Conservation (phyloP, 2,888 invertebrate genomes). For the Sthenelais limicola region DNA sequence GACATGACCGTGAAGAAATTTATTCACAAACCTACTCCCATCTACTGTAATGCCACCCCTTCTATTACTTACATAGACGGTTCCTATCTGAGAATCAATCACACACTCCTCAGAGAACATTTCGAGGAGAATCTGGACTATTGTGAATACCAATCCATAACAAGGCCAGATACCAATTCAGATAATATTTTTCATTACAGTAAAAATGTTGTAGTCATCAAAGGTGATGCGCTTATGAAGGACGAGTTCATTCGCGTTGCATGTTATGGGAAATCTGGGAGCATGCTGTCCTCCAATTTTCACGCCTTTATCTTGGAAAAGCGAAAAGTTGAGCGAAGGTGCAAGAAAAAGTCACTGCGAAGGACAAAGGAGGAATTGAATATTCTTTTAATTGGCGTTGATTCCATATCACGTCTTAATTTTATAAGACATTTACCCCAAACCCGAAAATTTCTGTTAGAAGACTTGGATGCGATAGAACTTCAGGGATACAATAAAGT, state of each 20-base stretch:
- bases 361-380: conserved; percentile 74
- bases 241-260: conserved; percentile 63
- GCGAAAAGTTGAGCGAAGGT: conserved; percentile 44
- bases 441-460: conserved; percentile 76
- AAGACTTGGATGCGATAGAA: conserved; percentile 81
- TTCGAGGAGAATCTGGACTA: conserved; percentile 56
- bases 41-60: conserved; percentile 54
- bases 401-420: conserved; percentile 88
- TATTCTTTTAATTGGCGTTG: conserved; percentile 86
- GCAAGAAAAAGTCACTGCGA: conserved; percentile 28
- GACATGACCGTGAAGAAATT: conserved; percentile 56
- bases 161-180: conserved; percentile 50
- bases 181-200: conserved; percentile 52
- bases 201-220: conserved; percentile 45
- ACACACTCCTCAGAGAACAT: conserved; percentile 52
- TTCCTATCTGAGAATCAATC: conserved; percentile 53
- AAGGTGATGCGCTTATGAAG: conserved; percentile 52
- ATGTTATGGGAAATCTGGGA: conserved; percentile 55
- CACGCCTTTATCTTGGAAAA: conserved; percentile 62
- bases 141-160: conserved; percentile 62
- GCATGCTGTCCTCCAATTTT: conserved; percentile 62
- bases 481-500: conserved; percentile 93
- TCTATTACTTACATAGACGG: conserved; percentile 61
- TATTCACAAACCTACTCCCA: conserved; percentile 50
- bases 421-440: conserved; percentile 87